Evolutionary conservation across 2,888 invertebrate species (phyloP), one percentile per base, ranked within the genome.

Genomic region (Cosmia pyralina): DNA sequence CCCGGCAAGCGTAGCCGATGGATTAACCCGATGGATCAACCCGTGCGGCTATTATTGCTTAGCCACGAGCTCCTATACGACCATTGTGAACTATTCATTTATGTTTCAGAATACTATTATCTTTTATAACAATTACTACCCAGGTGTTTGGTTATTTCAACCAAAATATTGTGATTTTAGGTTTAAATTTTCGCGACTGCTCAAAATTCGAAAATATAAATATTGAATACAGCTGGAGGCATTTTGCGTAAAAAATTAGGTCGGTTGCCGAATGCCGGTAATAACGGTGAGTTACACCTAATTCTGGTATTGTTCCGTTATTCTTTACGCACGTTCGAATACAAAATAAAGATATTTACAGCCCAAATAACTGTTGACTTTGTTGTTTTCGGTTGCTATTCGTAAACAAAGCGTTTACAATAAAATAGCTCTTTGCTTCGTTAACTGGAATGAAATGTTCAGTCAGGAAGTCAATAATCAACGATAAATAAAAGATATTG

Each of bases 271-370:
- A 75, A 79, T 65, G 57, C 63, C 58, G 69, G 62, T 79, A 84
- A 82, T 84, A 85, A 72, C 67, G 77, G 72, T 77, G 82, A 83
- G 82, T 80, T 83, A 79, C 68, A 68, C 73, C 79, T 82, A 84
- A 85, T 84, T 75, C 75, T 79, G 77, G 75, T 71, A 85, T 85
- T 85, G 85, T 85, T 82, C 70, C 52, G 72, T 67, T 77, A 78
- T 80, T 75, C 75, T 83, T 85, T 76, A 79, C 84, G 79, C 84
- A 74, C 84, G 77, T 75, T 79, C 72, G 58, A 75, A 66, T 75
- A 66, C 76, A 79, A 77, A 85, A 83, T 79, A 77, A 85, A 81
- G 81, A 81, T 81, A 85, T 85, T 85, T 84, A 85, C 81, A 75
- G 67, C 77, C 48, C 68, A 77, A 84, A 84, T 84, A 85, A 84